Evolutionary conservation across 2,797 vertebrate species (phyloP), one percentile per base, ranked within the genome.

Genomic region (Gambelia wislizenii): DNA sequence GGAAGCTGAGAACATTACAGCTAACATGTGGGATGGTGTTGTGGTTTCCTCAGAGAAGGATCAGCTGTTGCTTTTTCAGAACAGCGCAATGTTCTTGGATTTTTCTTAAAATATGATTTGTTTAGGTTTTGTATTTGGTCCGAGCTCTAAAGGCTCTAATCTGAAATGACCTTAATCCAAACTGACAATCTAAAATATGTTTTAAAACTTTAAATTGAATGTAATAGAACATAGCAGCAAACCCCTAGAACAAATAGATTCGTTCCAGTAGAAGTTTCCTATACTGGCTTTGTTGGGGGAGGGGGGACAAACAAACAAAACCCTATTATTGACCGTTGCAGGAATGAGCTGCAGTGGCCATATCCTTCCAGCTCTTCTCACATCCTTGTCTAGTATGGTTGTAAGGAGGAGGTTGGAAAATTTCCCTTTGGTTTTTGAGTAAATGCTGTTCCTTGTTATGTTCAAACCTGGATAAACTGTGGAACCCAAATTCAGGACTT

Each of bases 41-140:
- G 78, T 95, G 94, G 96, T 96, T 97, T 97, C 95, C 92, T 96
- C 92, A 95, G 94, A 93, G 93, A 94, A 96, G 92, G 91, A 95
- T 97, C 94, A 96, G 93, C 94, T 96, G 94, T 95, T 95, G 82
- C 89, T 96, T 80, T 96, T 93, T 93, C 4, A 39, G 93, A 92
- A 91, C 87, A 86, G 93, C 76, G 92, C 93, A 91, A 94, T 94
- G 91, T 12, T 9, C 44, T 52, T 75, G 20, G 42, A 47, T 75
- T 84, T 92, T 85, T 69, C 91, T 95, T 91, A 85, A 91, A 88
- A 86, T 86, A 69, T 7, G 56, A 87, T 91, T 94, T 91, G 87
- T 67, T 91, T 90, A 70, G 0, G 16, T 47, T 76, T 78, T 59
- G 39, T 79, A 56, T 59, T 83, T 86, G 42, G 14, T 30, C 49